Evolutionary conservation across 2,797 vertebrate species (phyloP), one percentile per base, ranked within the genome.

Genomic region (Chelon auratus): DNA sequence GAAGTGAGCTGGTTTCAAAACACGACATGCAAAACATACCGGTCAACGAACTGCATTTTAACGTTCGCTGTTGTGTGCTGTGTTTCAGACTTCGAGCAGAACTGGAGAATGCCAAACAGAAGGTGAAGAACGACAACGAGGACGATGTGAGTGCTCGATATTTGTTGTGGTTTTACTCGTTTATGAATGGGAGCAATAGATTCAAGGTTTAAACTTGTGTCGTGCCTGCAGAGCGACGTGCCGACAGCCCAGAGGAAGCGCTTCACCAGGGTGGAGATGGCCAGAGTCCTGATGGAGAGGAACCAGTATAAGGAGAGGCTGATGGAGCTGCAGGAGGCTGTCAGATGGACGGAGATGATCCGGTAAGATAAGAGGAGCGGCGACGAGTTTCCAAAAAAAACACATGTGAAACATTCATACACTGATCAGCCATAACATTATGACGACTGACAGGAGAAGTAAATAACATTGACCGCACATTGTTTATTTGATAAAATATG

Each of bases 271-370:
- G 96, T 99, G 78, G 98, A 99, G 93, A 99, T 99, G 98, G 98
- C 98, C 7, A 87, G 98, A 0, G 97, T 99, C 56, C 95, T 99
- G 68, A 99, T 99, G 97, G 98, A 99, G 84, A 95, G 98, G 50
- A 99, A 99, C 87, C 98, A 99, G 74, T 99, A 99, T 62, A 99
- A 99, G 76, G 98, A 99, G 85, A 93, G 97, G 56, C 88, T 99
- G 70, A 99, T 99, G 98, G 98, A 99, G 91, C 95, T 99, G 59
- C 98, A 99, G 91, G 98, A 99, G 77, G 98, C 98, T 0, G 97
- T 99, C 71, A 91, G 97, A 87, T 99, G 97, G 98, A 99, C 97
- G 0, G 97, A 99, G 86, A 99, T 99, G 97, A 99, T 99, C 90
- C 93, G 97, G 97, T 97, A 87, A 91, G 59, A 50, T 20, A 2